Evolutionary conservation across 2,888 invertebrate genomes (phyloP).

Genomic region (Andricus quercusramuli): DNA sequence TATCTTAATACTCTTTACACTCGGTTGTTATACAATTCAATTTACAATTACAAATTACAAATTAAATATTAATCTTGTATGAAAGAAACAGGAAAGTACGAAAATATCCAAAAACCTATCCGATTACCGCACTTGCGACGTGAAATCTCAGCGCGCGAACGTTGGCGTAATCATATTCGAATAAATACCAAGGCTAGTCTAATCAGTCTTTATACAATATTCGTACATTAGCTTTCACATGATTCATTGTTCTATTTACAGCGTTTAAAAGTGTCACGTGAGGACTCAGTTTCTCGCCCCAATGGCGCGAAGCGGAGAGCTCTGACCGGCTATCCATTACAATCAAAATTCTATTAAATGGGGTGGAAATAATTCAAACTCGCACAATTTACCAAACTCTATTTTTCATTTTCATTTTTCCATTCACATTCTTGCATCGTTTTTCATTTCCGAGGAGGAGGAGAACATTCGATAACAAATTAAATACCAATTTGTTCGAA

Average conservation of each 20-base stretch:
- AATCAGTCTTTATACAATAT: conserved; percentile 79
- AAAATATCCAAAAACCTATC: conserved; percentile 27
- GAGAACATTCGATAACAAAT: neutral
- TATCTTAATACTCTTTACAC: conserved; percentile 4
- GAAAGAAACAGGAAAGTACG: neutral
- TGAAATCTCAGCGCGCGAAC: conserved; percentile 47
- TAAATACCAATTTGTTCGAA: neutral
- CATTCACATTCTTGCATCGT: neutral
- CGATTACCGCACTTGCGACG: conserved; percentile 17
- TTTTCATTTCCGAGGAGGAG: neutral
- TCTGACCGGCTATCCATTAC: conserved; percentile 53
- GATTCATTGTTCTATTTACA: conserved; percentile 65
- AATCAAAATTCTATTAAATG: conserved; percentile 23
- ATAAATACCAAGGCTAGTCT: conserved; percentile 76
- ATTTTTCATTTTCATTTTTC: neutral
- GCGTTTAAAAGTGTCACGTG: conserved; percentile 47
- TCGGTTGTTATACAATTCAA: neutral
- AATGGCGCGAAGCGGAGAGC: conserved; percentile 58
- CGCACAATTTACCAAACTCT: neutral
- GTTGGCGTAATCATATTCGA: conserved; percentile 62
- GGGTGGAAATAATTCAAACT: conserved; percentile 24
- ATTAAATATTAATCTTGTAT: conserved; percentile 29
- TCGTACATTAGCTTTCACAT: conserved; percentile 70
- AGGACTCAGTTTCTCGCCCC: conserved; percentile 38
- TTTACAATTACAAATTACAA: conserved; percentile 27